Conservation (phyloP, 2,113 vertebrate genomes). For the Fregata magnificens region DNA sequence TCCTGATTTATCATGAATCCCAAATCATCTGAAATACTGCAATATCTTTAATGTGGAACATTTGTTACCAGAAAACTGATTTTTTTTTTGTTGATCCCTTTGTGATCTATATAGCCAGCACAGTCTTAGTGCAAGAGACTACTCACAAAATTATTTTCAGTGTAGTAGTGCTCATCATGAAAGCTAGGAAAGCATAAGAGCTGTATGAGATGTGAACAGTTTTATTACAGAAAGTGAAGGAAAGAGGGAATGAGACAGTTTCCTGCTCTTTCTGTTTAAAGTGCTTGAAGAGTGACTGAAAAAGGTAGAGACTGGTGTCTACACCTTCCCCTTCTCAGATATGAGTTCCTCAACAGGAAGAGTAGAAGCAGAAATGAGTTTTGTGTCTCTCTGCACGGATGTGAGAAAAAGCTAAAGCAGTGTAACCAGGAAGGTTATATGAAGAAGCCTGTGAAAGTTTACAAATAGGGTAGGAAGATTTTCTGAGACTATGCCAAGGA, state of each 20-base stretch:
- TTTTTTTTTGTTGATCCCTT: neutral
- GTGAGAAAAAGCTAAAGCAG: neutral
- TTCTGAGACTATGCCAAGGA: neutral
- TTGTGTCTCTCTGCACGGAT: neutral
- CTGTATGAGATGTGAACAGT: neutral
- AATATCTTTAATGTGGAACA: neutral
- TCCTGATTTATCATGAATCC: neutral
- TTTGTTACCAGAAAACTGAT: neutral
- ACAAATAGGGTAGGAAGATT: neutral
- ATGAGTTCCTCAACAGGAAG: neutral
- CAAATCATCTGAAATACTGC: neutral
- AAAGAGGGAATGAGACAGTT: neutral
- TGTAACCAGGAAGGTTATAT: neutral
- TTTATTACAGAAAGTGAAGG: neutral
- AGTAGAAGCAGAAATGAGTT: neutral
- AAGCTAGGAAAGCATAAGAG: neutral
- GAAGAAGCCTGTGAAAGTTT: neutral
- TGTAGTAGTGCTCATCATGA: neutral
- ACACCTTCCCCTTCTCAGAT: neutral
- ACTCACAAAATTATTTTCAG: neutral
- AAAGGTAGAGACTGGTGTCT: neutral
- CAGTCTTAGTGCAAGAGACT: neutral
- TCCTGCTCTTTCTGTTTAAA: neutral
- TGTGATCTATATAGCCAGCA: neutral
- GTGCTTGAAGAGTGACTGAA: neutral